Percentiles rank a stretch among this genome's conserved stretches.
Evolutionary conservation across 2,797 vertebrate species (phyloP).

Genomic region (Scolopax bukidnonensis): DNA sequence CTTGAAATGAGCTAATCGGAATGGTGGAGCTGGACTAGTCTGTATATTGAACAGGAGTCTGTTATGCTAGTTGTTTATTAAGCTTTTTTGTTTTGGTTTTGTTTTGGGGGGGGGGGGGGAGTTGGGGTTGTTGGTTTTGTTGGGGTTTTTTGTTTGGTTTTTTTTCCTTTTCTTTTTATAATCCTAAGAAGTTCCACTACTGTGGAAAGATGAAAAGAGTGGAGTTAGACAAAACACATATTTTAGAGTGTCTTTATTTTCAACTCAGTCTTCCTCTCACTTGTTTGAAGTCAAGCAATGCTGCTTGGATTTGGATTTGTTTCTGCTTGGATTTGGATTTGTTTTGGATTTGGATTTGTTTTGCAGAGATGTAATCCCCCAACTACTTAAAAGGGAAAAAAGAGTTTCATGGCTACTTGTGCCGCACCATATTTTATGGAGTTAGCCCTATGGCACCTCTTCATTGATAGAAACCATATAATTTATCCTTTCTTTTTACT

Average conservation of each 20-base stretch:
- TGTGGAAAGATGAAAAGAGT: not conserved
- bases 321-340: not conserved
- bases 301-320: not conserved
- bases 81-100: too few species aligned
- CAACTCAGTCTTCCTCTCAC: not conserved
- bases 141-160: too few species aligned
- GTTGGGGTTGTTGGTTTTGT: too few species aligned
- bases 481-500: not conserved
- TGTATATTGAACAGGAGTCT: not conserved
- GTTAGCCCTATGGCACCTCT: not conserved
- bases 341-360: not conserved
- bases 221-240: not conserved
- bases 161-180: not conserved
- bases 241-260: not conserved
- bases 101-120: too few species aligned
- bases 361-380: not conserved
- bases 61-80: not conserved
- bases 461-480: not conserved
- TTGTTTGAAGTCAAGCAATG: not conserved
- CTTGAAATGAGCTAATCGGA: not conserved
- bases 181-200: not conserved
- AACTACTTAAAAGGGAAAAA: not conserved
- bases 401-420: not conserved
- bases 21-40: not conserved
- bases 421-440: not conserved